Percentiles rank a stretch among this genome's conserved stretches.
These are phyloP conservation scores for Pseudopipra pipra DNA, from an alignment of 2,113 vertebrate genomes.

Conservation along the genomic window DNA sequence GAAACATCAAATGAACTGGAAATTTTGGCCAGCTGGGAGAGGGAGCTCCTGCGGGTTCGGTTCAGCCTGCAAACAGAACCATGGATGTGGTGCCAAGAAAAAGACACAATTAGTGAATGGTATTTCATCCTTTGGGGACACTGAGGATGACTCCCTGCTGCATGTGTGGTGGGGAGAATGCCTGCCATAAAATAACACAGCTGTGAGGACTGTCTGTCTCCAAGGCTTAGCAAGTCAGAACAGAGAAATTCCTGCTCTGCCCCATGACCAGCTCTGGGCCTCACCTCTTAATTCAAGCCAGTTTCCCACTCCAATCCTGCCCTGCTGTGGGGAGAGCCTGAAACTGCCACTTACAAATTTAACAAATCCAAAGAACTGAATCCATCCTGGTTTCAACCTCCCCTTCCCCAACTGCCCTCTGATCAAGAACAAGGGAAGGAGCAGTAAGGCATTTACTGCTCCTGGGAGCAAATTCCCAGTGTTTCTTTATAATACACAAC, in stretches of 20 bases:
- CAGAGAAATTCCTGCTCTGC: not conserved
- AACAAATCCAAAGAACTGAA: not conserved
- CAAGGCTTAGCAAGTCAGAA: not conserved
- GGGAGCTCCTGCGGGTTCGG: not conserved
- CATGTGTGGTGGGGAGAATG: rapidly evolving
- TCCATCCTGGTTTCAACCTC: not conserved
- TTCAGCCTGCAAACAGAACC: not conserved
- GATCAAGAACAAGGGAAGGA: not conserved
- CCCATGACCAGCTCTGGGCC: not conserved
- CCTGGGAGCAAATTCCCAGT: not conserved
- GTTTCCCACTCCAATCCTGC: not conserved
- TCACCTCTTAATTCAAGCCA: not conserved
- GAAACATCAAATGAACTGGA: not conserved
- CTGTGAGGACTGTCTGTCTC: not conserved
- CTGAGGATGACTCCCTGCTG: not conserved
- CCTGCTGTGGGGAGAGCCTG: not conserved
- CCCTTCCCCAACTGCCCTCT: not conserved
- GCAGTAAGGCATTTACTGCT: not conserved
- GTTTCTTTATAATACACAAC: not conserved
- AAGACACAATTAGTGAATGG: not conserved
- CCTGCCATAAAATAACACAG: not conserved
- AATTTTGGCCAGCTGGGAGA: not conserved
- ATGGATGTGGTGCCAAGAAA: not conserved
- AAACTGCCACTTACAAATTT: not conserved
- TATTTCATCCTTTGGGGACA: not conserved